A percentile compares a stretch with the other conserved stretches of the same genome.
phyloP scores from a whole-genome alignment of 2,113 vertebrate genomes.

The Aphyosemion australe region DNA sequence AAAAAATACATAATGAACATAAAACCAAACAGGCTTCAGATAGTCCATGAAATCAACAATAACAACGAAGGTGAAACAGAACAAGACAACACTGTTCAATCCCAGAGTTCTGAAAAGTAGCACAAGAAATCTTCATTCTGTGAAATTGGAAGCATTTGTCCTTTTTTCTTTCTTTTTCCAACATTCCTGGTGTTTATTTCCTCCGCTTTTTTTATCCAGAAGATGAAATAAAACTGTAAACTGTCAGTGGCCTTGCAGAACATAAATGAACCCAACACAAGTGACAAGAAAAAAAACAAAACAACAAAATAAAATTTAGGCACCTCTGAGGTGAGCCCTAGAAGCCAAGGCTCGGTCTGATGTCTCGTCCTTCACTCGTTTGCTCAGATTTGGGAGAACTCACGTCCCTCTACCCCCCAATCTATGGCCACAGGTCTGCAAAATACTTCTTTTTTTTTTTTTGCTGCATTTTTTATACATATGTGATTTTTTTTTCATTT shows the following conservation, averaged over 20 bases:
- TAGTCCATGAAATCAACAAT: conserved; percentile 75
- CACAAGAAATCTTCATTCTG: conserved; percentile 88
- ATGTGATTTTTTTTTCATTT: conserved; percentile 61
- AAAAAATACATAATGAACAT: conserved; percentile 64
- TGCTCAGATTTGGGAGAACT: conserved; percentile 68
- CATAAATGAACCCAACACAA: conserved; percentile 54
- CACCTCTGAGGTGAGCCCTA: conserved; percentile 91
- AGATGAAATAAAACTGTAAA: conserved; percentile 73
- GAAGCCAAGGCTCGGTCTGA: conserved; percentile 84
- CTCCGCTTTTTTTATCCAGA: conserved; percentile 49
- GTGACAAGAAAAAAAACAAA: conserved; percentile 9
- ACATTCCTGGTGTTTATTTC: conserved; percentile 64
- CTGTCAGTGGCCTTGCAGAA: conserved; percentile 77
- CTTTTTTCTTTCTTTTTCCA: conserved; percentile 64
- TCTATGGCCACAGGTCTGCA: conserved; percentile 92
- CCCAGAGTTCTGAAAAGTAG: conserved; percentile 95
- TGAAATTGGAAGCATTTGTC: conserved; percentile 89
- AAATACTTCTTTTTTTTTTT: conserved; percentile 78
- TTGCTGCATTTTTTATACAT: conserved; percentile 73
- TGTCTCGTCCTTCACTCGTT: conserved; percentile 73
- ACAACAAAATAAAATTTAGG: conserved; percentile 73
- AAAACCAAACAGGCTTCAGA: conserved; percentile 75
- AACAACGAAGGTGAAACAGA: conserved; percentile 74
- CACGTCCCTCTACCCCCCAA: conserved; percentile 70
- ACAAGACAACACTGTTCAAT: conserved; percentile 89